Evolutionary conservation across 2,888 invertebrate genomes (phyloP).

Genomic region (Patella pellucida): DNA sequence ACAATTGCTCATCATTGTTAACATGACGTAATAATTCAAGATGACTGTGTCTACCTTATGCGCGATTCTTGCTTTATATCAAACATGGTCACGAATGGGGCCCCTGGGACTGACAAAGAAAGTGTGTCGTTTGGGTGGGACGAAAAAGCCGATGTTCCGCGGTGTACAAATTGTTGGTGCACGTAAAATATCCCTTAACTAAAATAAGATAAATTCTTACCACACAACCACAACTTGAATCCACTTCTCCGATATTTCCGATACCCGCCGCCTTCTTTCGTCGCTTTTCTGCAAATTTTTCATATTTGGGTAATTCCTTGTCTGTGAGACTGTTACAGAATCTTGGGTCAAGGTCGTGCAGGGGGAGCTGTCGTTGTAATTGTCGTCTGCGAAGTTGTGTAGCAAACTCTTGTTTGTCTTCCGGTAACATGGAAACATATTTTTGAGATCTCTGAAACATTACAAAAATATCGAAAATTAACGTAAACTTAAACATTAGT

Average conservation of each 20-base stretch:
- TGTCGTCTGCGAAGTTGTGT: slow-evolving; percentile 57
- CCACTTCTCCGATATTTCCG: slow-evolving; percentile 54
- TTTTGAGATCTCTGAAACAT: slow-evolving; percentile 56
- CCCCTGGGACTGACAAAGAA: too few relatives aligned
- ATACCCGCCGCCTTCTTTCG: slow-evolving; percentile 56
- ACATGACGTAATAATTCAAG: too few relatives aligned
- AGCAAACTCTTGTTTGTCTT: slow-evolving; percentile 61
- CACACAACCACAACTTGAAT: slow-evolving; percentile 34
- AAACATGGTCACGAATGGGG: too few relatives aligned
- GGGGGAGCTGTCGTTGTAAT: slow-evolving; percentile 56
- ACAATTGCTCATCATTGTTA: too few relatives aligned
- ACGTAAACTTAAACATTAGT: too few relatives aligned
- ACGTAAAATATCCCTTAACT: background rate
- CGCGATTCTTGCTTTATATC: too few relatives aligned
- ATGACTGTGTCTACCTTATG: too few relatives aligned
- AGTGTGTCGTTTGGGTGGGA: too few relatives aligned
- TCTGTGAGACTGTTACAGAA: slow-evolving; percentile 57
- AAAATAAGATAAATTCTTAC: slow-evolving; percentile 32
- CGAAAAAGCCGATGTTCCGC: too few relatives aligned
- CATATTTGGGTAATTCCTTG: slow-evolving; percentile 55
- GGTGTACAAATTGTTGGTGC: too few relatives aligned
- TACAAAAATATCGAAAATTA: background rate
- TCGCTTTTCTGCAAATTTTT: slow-evolving; percentile 55
- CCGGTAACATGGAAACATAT: slow-evolving; percentile 58
- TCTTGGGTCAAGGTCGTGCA: slow-evolving; percentile 59